Evolutionary conservation across 2,888 invertebrate species (phyloP).

Genomic region (Rhagonycha fulva): DNA sequence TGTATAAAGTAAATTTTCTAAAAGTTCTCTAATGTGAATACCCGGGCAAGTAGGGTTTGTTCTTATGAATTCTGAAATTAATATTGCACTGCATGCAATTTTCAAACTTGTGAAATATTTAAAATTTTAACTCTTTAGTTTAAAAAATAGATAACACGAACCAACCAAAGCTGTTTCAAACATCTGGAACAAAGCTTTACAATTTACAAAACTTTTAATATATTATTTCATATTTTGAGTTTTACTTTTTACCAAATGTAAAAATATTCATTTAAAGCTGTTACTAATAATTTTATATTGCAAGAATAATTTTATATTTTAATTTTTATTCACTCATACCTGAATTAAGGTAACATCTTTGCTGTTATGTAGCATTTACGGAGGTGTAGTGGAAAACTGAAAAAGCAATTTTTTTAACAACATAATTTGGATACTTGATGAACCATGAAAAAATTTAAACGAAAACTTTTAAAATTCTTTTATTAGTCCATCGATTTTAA

Average conservation of each 20-base stretch:
- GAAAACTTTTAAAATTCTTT: conserved; percentile 6
- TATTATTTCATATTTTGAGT: not conserved
- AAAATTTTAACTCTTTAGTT: not conserved
- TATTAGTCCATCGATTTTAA: not conserved
- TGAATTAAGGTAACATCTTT: not conserved
- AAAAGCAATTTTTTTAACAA: not conserved
- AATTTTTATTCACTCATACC: not conserved
- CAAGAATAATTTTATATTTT: not conserved
- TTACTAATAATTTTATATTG: not conserved
- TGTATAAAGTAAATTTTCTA: not conserved
- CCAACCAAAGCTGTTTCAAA: not conserved
- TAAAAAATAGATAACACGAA: not conserved
- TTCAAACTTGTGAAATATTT: not conserved
- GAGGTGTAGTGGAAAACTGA: not conserved
- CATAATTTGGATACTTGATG: not conserved
- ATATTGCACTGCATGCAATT: not conserved
- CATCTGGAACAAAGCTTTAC: not conserved
- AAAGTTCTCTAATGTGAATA: not conserved
- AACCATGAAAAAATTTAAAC: not conserved
- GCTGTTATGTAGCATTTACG: not conserved
- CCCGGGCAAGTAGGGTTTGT: not conserved
- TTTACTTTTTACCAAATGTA: not conserved
- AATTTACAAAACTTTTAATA: not conserved
- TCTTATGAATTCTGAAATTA: not conserved
- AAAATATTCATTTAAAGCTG: not conserved